Conservation (phyloP, 2,888 invertebrate species). For the Drosophila mimica region DNA sequence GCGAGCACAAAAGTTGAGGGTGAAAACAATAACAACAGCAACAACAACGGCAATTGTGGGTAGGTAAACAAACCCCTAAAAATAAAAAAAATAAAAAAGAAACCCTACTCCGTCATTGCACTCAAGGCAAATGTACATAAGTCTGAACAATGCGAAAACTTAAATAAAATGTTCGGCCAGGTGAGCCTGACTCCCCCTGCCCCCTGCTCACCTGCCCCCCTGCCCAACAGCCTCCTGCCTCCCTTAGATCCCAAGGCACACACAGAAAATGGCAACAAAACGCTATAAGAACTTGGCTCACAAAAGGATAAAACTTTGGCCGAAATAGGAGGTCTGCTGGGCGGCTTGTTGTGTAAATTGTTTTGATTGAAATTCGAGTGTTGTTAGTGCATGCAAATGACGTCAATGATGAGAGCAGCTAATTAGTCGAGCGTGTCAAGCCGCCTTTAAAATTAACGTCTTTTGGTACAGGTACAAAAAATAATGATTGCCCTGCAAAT, state of each 20-base stretch:
- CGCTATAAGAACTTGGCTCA: constrained; percentile 37
- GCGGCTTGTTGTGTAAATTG: constrained; percentile 15
- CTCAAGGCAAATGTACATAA: constrained; percentile 60
- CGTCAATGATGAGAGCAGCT: constrained; percentile 48
- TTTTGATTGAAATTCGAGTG: constrained; percentile 57
- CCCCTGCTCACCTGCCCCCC: neutral
- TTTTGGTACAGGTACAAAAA: neutral
- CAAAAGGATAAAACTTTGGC: constrained; percentile 37
- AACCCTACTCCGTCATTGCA: constrained; percentile 19
- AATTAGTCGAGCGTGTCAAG: constrained; percentile 55
- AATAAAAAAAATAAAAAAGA: neutral
- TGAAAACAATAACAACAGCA: constrained; percentile 6
- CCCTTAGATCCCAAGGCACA: constrained; percentile 1
- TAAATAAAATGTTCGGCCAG: constrained; percentile 58
- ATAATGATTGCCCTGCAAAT: neutral
- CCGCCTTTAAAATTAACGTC: constrained; percentile 35
- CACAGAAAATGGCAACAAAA: constrained; percentile 42
- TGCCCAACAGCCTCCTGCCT: neutral
- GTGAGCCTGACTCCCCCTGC: constrained; percentile 7
- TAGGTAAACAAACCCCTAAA: neutral
- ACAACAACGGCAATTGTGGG: constrained; percentile 19
- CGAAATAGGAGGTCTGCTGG: neutral
- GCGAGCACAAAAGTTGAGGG: constrained; percentile 48
- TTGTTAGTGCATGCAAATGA: constrained; percentile 64
- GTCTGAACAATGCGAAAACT: constrained; percentile 69